These are phyloP conservation scores for Sciurus carolinensis DNA, from an alignment of 2,797 vertebrate species.

Conservation along the genomic window DNA sequence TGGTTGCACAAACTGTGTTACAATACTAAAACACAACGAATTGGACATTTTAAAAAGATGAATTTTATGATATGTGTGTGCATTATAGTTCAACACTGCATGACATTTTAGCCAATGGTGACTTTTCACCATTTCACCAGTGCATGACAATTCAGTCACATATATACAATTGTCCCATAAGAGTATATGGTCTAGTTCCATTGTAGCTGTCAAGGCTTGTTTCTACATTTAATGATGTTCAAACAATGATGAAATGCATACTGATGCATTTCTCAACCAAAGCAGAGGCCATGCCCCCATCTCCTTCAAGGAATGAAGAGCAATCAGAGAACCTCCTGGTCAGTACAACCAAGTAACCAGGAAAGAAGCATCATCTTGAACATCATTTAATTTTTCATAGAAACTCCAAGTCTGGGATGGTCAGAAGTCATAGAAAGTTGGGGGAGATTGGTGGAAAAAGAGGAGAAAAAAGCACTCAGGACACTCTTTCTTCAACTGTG, in stretches of 20 bases:
- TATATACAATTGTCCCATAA: background rate
- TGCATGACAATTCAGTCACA: background rate
- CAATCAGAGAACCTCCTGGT: background rate
- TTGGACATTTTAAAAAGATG: background rate
- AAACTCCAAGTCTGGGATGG: background rate
- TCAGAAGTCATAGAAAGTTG: background rate
- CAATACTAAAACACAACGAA: background rate
- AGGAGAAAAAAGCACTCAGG: background rate
- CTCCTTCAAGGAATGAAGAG: background rate
- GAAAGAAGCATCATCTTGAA: background rate
- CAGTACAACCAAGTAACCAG: background rate
- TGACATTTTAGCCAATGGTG: background rate
- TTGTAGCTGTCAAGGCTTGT: background rate
- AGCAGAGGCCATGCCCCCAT: background rate
- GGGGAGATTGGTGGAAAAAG: background rate
- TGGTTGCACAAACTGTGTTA: background rate
- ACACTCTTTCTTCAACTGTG: background rate
- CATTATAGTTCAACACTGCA: background rate
- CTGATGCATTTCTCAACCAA: background rate
- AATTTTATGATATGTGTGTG: background rate
- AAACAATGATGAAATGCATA: background rate
- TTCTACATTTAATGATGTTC: background rate
- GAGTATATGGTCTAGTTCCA: background rate
- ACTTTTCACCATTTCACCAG: too few species aligned
- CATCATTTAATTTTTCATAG: background rate